Evolutionary conservation across 2,113 vertebrate species (phyloP).

Genomic region (Rhombomys opimus): DNA sequence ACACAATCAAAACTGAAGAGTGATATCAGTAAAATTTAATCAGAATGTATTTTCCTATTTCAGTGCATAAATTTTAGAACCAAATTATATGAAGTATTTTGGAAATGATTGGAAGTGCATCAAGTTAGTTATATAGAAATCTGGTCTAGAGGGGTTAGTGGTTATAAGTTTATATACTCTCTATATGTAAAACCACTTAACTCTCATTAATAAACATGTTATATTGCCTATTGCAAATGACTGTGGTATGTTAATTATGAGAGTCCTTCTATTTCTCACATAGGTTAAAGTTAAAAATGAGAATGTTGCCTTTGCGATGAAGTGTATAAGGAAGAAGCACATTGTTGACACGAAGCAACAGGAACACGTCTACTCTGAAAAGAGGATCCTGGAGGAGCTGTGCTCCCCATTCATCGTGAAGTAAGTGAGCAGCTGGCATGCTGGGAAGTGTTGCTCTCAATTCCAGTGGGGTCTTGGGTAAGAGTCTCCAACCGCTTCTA

Average conservation of each 20-base stretch:
- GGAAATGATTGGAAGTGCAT: not conserved
- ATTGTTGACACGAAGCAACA: conserved; percentile 95
- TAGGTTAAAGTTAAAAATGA: conserved; percentile 96
- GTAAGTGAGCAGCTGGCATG: conserved; percentile 79
- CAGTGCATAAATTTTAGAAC: not conserved
- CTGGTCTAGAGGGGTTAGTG: not conserved
- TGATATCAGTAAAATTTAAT: conserved; percentile 8
- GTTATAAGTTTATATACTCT: not conserved
- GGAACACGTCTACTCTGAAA: conserved; percentile 96
- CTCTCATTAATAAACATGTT: not conserved
- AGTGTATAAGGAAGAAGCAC: conserved; percentile 96
- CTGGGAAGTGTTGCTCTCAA: not conserved
- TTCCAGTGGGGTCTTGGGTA: not conserved
- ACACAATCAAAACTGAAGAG: not conserved
- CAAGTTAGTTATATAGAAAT: not conserved
- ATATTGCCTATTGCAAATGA: not conserved
- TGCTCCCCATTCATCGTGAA: conserved; percentile 93
- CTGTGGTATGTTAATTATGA: conserved; percentile 27
- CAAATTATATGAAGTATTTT: conserved; percentile 3
- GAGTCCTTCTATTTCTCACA: not conserved
- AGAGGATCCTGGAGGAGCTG: conserved; percentile 92
- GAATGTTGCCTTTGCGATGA: conserved; percentile 93
- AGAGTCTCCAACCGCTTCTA: not conserved
- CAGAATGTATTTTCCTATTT: conserved; percentile 14
- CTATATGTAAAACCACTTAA: conserved; percentile 39